phyloP scores from a whole-genome alignment of 2,113 vertebrate species.

The Genyomyrus donnyi region DNA sequence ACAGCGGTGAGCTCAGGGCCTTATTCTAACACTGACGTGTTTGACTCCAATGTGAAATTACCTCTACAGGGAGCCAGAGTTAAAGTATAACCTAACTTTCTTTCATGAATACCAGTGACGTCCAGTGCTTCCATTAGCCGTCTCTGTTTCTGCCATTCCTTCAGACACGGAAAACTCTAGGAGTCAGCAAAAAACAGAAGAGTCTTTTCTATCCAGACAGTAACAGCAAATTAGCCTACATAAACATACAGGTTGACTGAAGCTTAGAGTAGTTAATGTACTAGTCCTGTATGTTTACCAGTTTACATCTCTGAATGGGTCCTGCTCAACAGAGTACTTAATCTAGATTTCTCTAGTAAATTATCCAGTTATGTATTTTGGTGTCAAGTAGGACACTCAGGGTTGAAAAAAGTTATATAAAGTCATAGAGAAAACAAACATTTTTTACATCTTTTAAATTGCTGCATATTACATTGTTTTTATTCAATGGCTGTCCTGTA shows the following conservation, averaged over 20 bases:
- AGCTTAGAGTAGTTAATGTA: background rate
- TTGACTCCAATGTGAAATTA: background rate
- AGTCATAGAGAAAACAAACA: background rate
- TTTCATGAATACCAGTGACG: constrained; percentile 3
- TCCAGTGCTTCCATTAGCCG: background rate
- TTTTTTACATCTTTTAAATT: background rate
- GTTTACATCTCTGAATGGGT: background rate
- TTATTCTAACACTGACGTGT: background rate
- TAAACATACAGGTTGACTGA: background rate
- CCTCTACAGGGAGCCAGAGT: background rate
- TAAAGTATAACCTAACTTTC: background rate
- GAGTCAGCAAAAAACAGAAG: background rate
- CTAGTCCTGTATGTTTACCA: background rate
- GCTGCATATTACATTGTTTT: background rate
- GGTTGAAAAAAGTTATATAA: background rate
- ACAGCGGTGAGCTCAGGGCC: too few species aligned
- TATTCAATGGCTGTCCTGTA: background rate
- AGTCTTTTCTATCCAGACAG: background rate
- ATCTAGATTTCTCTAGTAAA: background rate
- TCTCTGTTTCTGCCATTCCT: constrained; percentile 3
- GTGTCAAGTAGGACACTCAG: background rate
- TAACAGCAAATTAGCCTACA: background rate
- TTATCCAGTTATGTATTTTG: background rate
- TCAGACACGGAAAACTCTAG: background rate
- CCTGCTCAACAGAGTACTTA: background rate